These are phyloP conservation scores for Microcaecilia unicolor DNA, from an alignment of 2,797 vertebrate genomes.

Conservation along the genomic window DNA sequence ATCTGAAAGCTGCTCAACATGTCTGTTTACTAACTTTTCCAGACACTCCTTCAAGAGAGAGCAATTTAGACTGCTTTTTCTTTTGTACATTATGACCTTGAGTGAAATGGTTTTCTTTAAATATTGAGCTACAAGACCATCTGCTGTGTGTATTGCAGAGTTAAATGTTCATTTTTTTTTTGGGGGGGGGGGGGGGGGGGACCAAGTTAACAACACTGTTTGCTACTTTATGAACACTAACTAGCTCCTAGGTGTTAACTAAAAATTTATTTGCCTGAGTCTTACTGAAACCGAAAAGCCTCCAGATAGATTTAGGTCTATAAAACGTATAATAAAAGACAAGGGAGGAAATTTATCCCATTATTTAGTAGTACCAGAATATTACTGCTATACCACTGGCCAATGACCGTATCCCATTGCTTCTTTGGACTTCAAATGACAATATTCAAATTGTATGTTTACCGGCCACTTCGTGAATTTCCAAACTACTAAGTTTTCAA, in stretches of 20 bases:
- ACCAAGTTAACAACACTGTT: no score
- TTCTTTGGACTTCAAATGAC: no score
- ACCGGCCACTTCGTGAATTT: no score
- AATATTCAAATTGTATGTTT: no score
- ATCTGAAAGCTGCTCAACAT: constrained; percentile 17
- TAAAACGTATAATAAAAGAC: constrained; percentile 31
- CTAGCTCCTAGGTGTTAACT: no score
- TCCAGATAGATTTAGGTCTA: constrained; percentile 8
- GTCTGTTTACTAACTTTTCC: constrained; percentile 10
- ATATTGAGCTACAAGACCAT: background rate
- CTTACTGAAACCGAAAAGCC: background rate
- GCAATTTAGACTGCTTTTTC: constrained; percentile 1
- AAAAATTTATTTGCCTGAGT: no score
- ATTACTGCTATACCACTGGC: constrained; percentile 5
- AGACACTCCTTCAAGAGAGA: constrained; percentile 8
- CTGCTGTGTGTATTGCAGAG: no score
- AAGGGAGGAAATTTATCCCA: constrained; percentile 20
- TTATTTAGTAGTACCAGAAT: constrained; percentile 15
- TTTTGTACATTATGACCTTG: constrained; percentile 3
- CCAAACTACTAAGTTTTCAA: no score
- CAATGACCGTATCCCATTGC: no score
- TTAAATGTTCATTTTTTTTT: no score
- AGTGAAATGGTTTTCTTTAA: constrained; percentile 2
- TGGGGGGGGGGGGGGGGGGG: no score
- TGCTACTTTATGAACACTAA: no score